Evolutionary conservation across 2,888 invertebrate genomes (phyloP).

Genomic region (Dicycla oo): DNA sequence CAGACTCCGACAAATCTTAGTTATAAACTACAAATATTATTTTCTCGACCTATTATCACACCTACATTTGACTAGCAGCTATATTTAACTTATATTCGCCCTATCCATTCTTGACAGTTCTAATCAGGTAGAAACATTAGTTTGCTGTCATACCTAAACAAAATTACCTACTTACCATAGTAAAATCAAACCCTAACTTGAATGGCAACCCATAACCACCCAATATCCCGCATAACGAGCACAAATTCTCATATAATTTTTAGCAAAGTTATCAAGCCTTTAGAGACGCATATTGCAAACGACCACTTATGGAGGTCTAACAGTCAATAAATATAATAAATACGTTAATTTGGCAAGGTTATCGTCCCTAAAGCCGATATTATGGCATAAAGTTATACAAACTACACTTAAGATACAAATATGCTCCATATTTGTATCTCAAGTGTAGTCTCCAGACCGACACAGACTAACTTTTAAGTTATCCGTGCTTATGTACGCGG

Average conservation of each 20-base stretch:
- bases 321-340: conserved; percentile 51
- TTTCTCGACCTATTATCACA: neutral
- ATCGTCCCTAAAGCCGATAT: conserved; percentile 30
- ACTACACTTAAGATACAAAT: conserved; percentile 8
- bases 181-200: neutral
- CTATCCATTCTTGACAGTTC: neutral
- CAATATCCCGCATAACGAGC: conserved; percentile 28
- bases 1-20: too few relatives aligned
- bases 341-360: conserved; percentile 45
- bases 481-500: conserved; percentile 24
- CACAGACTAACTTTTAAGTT: conserved; percentile 37
- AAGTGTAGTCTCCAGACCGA: neutral
- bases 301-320: conserved; percentile 48
- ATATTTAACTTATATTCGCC: neutral
- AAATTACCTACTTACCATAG: neutral
- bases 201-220: conserved; percentile 8
- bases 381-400: too few relatives aligned
- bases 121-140: neutral
- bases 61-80: neutral
- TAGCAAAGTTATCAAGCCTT: conserved; percentile 28
- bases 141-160: neutral
- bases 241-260: conserved; percentile 44
- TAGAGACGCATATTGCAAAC: conserved; percentile 24
- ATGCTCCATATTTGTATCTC: too few relatives aligned
- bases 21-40: neutral